phyloP scores from a whole-genome alignment of 1,140 invertebrate genomes.

The Zophobas morio region DNA sequence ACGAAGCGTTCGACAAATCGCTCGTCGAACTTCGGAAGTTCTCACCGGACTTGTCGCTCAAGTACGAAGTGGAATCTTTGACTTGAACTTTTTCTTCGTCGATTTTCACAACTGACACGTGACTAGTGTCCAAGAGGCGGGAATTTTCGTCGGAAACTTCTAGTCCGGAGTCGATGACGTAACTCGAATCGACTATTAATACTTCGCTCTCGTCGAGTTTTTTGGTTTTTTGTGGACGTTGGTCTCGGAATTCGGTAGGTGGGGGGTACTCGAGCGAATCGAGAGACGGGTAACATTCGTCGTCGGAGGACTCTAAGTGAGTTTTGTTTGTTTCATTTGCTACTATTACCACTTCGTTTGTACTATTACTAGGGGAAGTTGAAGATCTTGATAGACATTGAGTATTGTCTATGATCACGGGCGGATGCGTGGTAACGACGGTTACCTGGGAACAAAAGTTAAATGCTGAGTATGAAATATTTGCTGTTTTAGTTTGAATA shows the following conservation, averaged over 20 bases:
- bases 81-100: slow-evolving; percentile 83
- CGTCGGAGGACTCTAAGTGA: slow-evolving; percentile 77
- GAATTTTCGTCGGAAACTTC: slow-evolving; percentile 68
- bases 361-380: slow-evolving; percentile 63
- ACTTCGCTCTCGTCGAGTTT: slow-evolving; percentile 88
- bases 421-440: slow-evolving; percentile 86
- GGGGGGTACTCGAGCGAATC: slow-evolving; percentile 80
- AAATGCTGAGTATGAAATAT: no score
- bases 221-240: slow-evolving; percentile 63
- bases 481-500: no score
- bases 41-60: slow-evolving; percentile 65
- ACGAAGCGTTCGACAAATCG: slow-evolving; percentile 66
- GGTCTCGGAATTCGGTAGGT: slow-evolving; percentile 69
- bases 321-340: slow-evolving; percentile 83
- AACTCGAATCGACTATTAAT: slow-evolving; percentile 80
- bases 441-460: slow-evolving; percentile 70
- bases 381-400: slow-evolving; percentile 62
- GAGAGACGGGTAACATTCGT: slow-evolving; percentile 79
- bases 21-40: slow-evolving; percentile 65
- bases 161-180: slow-evolving; percentile 72
- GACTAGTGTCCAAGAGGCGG: slow-evolving; percentile 78
- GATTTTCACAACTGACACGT: slow-evolving; percentile 91
- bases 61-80: slow-evolving; percentile 74
- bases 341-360: slow-evolving; percentile 82
- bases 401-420: slow-evolving; percentile 76